Evolutionary conservation across 2,888 invertebrate genomes (phyloP), one percentile per base, ranked within the genome.

Genomic region (Teinopalpus imperialis): DNA sequence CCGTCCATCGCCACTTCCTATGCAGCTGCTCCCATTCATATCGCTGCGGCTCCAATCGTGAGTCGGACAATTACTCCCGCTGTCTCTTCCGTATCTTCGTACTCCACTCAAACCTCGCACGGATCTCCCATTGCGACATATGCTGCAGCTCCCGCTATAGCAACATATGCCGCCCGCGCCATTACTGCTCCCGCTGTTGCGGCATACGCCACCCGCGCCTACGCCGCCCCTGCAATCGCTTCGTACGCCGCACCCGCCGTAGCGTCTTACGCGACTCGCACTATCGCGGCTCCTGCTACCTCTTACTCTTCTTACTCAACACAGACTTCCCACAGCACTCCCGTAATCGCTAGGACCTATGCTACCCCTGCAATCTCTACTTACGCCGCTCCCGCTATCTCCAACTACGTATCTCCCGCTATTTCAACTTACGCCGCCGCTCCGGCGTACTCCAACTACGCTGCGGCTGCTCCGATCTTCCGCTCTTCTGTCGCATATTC

Each of bases 401-500:
- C 50, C 3, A 49, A 51, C 16, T 47, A 54, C 12, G 65, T 29
- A n/a, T n/a, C n/a, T n/a, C 64, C n/a, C 63, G 67, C 43, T 53
- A 30, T 44, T 32, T 58, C 73, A 56, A 65, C 65, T 23, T 66
- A 73, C 53, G 69, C 69, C 29, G 63, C 47, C 64, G 71, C 55
- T 67, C 78, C 56, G 66, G 58, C 53, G 4, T 47, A 49, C 54
- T 46, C 58, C 20, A 49, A 56, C 20, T 75, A 76, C 63, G 70
- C 76, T 43, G 67, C 73, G n/a, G 68, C 72, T 36, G 70, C 77
- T 27, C 77, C 81, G 51, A 80, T 75, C 51, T 63, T 79, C 49
- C 78, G 79, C 52, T 72, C 86, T 34, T 81, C 85, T 48, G 72
- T 91, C 31, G 70, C 86, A 43, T 91, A 91, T 81, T 88, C 89